phyloP scores from a whole-genome alignment of 2,888 invertebrate species.

The Drosophila basisetae region DNA sequence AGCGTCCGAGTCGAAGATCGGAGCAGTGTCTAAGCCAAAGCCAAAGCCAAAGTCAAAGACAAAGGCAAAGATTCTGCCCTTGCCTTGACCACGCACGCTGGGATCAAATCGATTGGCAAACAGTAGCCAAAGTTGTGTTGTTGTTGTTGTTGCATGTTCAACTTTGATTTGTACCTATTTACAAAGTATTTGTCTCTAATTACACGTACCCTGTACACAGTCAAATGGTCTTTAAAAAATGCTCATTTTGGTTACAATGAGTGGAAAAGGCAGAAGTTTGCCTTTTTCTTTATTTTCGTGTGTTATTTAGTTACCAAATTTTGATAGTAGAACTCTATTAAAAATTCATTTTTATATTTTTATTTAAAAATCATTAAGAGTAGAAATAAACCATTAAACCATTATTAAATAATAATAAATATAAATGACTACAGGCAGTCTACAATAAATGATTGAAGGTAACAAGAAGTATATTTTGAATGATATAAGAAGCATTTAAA shows the following conservation, averaged over 20 bases:
- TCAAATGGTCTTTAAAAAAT: neutral
- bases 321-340: neutral
- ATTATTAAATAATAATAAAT: neutral
- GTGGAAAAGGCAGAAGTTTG: too few relatives aligned
- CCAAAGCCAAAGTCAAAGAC: too few relatives aligned
- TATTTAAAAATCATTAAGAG: neutral
- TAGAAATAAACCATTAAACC: fast-evolving
- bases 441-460: fast-evolving
- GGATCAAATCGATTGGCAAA: slow-evolving; percentile 70
- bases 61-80: slow-evolving; percentile 49
- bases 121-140: slow-evolving; percentile 66
- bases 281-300: too few relatives aligned
- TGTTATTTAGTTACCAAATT: neutral
- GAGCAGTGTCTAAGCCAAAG: slow-evolving; percentile 3
- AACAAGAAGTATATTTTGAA: neutral
- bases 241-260: neutral
- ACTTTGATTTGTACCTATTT: slow-evolving; percentile 68
- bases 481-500: neutral
- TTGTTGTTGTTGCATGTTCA: slow-evolving; percentile 43
- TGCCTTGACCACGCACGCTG: slow-evolving; percentile 49
- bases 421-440: neutral
- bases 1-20: slow-evolving; percentile 46
- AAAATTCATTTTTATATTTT: neutral
- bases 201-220: slow-evolving; percentile 3
- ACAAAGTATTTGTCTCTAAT: slow-evolving; percentile 41